Conservation (phyloP, 2,113 vertebrate species). For the Tonatia bakeri region DNA sequence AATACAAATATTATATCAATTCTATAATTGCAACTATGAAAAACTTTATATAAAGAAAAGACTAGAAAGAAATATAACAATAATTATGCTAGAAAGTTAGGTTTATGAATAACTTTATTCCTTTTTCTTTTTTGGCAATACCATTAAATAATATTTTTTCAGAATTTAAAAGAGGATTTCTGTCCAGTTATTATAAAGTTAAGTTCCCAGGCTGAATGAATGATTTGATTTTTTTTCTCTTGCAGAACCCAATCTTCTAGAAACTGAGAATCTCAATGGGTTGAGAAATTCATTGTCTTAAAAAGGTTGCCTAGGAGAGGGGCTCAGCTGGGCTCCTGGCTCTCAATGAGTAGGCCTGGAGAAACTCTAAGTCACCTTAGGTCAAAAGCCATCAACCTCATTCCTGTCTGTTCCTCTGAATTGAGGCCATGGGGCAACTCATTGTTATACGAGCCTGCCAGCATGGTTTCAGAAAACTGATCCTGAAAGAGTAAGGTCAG, state of each 20-base stretch:
- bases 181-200: constrained; percentile 20
- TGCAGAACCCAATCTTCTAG: constrained; percentile 30
- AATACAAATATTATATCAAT: background rate
- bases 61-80: background rate
- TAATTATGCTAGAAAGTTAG: background rate
- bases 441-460: background rate
- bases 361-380: constrained; percentile 47
- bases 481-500: background rate
- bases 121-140: background rate
- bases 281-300: constrained; percentile 20
- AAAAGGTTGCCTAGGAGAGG: background rate
- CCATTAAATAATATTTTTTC: background rate
- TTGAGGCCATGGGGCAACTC: background rate
- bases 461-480: background rate
- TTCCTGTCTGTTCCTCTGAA: background rate
- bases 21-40: background rate
- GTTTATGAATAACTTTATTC: background rate
- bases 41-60: background rate
- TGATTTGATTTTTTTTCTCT: constrained; percentile 40
- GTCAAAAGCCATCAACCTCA: background rate
- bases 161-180: constrained; percentile 27
- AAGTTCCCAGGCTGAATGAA: constrained; percentile 4
- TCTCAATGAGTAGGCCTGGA: background rate
- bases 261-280: constrained; percentile 14
- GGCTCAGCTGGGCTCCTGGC: background rate